phyloP scores from a whole-genome alignment of 2,797 vertebrate genomes.

The Chiroxiphia lanceolata region DNA sequence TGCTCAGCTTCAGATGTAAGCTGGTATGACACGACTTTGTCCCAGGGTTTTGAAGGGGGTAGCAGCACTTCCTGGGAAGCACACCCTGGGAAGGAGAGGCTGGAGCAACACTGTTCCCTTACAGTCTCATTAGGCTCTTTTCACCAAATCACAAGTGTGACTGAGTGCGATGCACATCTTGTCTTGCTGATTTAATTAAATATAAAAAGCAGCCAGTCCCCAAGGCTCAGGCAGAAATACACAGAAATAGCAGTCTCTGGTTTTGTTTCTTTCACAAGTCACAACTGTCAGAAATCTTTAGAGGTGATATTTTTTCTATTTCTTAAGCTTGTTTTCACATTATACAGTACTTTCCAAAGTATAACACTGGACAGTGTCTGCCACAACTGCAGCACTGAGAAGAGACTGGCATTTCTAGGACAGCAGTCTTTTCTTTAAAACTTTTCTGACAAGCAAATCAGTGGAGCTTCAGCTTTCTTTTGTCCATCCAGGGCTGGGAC shows the following conservation, averaged over 20 bases:
- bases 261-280: neutral
- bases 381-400: neutral
- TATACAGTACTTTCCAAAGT: neutral
- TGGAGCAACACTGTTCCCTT: neutral
- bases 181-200: neutral
- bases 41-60: neutral
- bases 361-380: neutral
- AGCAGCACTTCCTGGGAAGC: neutral
- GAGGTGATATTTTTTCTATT: neutral
- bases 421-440: neutral
- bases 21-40: neutral
- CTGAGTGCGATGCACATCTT: neutral
- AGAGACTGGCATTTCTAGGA: neutral
- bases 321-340: neutral
- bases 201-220: neutral
- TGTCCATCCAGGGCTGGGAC: neutral
- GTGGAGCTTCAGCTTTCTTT: neutral
- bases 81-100: fast-evolving
- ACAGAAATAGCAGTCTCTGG: neutral
- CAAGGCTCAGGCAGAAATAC: neutral
- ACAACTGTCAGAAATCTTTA: neutral
- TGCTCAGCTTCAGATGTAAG: neutral
- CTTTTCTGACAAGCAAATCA: neutral
- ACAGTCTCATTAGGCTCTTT: neutral
- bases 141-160: neutral